Conservation (phyloP, 1,140 invertebrate genomes). For the Drosophila simulans region DNA sequence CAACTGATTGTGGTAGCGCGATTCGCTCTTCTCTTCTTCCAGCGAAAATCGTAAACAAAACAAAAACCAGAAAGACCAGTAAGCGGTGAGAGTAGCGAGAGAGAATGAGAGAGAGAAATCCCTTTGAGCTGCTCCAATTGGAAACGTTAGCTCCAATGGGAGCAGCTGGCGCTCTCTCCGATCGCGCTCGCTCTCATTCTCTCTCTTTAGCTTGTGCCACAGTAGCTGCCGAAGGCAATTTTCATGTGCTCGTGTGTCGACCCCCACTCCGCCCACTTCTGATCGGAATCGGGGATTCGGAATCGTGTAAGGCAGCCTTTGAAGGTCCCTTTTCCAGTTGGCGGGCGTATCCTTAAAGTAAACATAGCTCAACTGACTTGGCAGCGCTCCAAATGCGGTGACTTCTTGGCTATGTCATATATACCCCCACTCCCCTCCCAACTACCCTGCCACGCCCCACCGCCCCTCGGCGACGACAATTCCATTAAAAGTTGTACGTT, state of each 20-base stretch:
- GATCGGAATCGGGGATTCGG: slow-evolving; percentile 7
- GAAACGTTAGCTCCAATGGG: slow-evolving; percentile 74
- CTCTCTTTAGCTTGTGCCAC: slow-evolving; percentile 75
- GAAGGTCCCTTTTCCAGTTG: slow-evolving; percentile 31
- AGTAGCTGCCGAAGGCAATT: slow-evolving; percentile 75
- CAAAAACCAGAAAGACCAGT: slow-evolving; percentile 69
- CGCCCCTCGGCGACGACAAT: slow-evolving; percentile 67
- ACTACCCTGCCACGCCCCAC: slow-evolving; percentile 1
- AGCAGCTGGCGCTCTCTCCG: slow-evolving; percentile 38
- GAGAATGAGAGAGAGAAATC: slow-evolving; percentile 5
- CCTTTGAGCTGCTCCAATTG: slow-evolving; percentile 67
- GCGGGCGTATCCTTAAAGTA: slow-evolving; percentile 30
- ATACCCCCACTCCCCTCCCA: background rate
- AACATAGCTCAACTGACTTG: slow-evolving; percentile 29
- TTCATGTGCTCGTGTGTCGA: slow-evolving; percentile 44
- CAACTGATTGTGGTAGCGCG: slow-evolving; percentile 47
- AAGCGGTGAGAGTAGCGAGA: background rate
- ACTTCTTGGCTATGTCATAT: slow-evolving; percentile 21
- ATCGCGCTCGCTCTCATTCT: slow-evolving; percentile 8
- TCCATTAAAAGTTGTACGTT: slow-evolving; percentile 83
- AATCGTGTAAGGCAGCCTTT: slow-evolving; percentile 19
- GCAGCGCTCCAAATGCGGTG: slow-evolving; percentile 32
- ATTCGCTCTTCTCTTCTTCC: slow-evolving; percentile 33
- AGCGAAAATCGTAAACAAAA: slow-evolving; percentile 75
- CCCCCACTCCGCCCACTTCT: slow-evolving; percentile 21